These are phyloP conservation scores for Tonatia bakeri DNA, from an alignment of 2,113 vertebrate genomes.

Conservation along the genomic window DNA sequence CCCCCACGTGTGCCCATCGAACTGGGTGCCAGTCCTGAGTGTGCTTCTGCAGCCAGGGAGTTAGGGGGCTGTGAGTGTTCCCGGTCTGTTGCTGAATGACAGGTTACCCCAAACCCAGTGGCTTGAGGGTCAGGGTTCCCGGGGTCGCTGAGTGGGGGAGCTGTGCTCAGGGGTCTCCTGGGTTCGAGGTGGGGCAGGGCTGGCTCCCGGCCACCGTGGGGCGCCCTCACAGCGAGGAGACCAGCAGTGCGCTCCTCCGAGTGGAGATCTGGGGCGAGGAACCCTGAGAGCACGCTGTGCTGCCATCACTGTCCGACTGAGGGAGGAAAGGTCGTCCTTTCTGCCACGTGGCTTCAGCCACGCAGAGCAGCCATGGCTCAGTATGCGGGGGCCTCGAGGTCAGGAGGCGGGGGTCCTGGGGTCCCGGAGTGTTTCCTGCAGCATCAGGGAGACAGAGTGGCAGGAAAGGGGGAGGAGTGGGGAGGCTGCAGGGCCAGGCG, in stretches of 20 bases:
- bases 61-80: accelerated
- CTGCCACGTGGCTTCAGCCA: background rate
- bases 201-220: background rate
- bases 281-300: background rate
- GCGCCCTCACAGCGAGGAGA: accelerated
- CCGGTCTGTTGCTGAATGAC: too few relatives aligned
- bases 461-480: background rate
- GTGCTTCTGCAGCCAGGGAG: background rate
- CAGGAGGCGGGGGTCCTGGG: accelerated
- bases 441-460: too few relatives aligned
- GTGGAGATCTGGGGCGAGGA: background rate
- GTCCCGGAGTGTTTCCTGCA: background rate
- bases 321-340: too few relatives aligned
- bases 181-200: background rate
- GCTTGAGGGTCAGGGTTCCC: background rate
- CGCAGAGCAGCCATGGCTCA: background rate
- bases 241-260: background rate
- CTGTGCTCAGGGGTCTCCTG: background rate
- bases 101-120: background rate
- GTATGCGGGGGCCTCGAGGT: accelerated
- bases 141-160: background rate
- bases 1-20: background rate
- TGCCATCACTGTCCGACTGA: accelerated
- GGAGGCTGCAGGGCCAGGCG: too few relatives aligned
- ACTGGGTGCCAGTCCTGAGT: accelerated